Percentiles rank a stretch among this genome's conserved stretches.
Conservation (phyloP, 2,113 vertebrate genomes). For the Silurus meridionalis region DNA sequence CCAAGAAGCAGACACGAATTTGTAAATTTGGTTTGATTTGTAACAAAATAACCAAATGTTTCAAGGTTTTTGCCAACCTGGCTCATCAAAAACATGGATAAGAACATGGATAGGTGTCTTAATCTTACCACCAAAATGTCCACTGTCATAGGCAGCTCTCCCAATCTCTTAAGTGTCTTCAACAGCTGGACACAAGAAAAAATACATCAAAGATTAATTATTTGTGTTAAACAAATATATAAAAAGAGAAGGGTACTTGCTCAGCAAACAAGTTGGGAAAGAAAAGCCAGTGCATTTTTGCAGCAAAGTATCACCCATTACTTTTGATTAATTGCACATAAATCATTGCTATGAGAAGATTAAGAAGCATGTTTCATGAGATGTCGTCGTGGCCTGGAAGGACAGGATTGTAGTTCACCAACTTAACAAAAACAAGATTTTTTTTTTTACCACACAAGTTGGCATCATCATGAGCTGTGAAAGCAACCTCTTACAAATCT, state of each 20-base stretch:
- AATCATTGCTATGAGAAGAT: neutral
- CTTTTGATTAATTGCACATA: neutral
- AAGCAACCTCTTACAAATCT: neutral
- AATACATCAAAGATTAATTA: constrained; percentile 20
- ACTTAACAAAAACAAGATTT: neutral
- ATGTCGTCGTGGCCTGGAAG: constrained; percentile 40
- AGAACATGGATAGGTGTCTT: constrained; percentile 1
- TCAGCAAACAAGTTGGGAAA: neutral
- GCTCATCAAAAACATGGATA: neutral
- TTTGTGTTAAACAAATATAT: neutral
- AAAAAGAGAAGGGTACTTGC: neutral
- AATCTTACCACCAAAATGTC: constrained; percentile 92
- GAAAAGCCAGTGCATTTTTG: neutral
- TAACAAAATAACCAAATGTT: neutral
- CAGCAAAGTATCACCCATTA: neutral
- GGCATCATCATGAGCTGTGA: neutral
- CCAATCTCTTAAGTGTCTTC: constrained; percentile 90
- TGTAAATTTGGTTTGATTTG: too few relatives aligned
- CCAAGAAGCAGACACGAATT: neutral
- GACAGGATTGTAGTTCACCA: neutral
- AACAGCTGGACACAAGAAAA: constrained; percentile 77
- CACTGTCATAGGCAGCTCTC: constrained; percentile 91
- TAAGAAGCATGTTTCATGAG: neutral
- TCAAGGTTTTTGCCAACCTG: neutral
- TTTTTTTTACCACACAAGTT: neutral